Evolutionary conservation across 2,113 vertebrate genomes (phyloP), one percentile per base, ranked within the genome.

Genomic region (Heloderma charlesbogerti): DNA sequence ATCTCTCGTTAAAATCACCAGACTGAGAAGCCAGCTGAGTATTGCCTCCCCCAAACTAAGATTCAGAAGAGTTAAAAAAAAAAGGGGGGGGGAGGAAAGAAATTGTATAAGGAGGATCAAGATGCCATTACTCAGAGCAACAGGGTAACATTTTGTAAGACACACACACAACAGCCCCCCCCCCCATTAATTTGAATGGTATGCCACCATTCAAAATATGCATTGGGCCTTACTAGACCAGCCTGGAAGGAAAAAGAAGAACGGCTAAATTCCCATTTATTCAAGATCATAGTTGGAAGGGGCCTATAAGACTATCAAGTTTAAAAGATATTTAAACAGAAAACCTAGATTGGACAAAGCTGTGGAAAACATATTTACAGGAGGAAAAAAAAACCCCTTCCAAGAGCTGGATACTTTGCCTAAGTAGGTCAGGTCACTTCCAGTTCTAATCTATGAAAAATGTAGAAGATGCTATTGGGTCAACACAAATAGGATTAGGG

Each of bases 351-450:
- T 9, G 3, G 67, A 78, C 43, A 89, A 93, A 92, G 92, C 6
- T 22, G 45, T 83, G 67, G 80, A 74, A 72, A 75, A 84, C 40
- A 12, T 6, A 1, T 69, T 79, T 10, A 90, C n/a, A 89, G 81
- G 1, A 8, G 69, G 87, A 31, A 34, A 78, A 9, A 0, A 1
- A 0, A 37, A 1, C 12, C 7, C 12, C 20, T 0, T 0, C 29
- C 4, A 88, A 6, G 66, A 69, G 1, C n/a, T 40, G 69, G 67
- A 60, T 83, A 85, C 63, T 75, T 74, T 66, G 34, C 31, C 25
- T 48, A 66, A 63, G 43, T 77, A 18, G 37, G 40, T 75, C 31
- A 77, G 72, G 63, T 71, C 74, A 86, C 29, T 86, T 94, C 85
- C 57, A 18, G 9, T 60, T 86, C 27, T 75, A 37, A 20, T 40